Conservation (phyloP, 2,797 vertebrate genomes). For the Bovichtus variegatus region DNA sequence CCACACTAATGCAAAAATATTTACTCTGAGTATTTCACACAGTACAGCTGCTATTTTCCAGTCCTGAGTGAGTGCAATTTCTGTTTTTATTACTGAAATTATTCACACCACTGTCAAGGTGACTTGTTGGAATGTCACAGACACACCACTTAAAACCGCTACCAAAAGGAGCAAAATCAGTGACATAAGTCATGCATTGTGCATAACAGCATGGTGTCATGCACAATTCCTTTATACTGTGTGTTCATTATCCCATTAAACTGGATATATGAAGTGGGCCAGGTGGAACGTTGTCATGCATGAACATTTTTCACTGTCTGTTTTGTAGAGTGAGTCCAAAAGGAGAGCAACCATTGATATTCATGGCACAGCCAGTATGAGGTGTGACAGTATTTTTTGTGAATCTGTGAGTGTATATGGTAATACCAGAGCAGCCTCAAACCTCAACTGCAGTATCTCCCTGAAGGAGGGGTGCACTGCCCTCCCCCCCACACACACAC, state of each 20-base stretch:
- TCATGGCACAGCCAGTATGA: constrained; percentile 77
- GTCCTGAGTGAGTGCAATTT: constrained; percentile 48
- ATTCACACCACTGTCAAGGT: constrained; percentile 77
- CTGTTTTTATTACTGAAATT: constrained; percentile 74
- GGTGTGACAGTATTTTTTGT: constrained; percentile 80
- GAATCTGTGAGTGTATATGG: constrained; percentile 77
- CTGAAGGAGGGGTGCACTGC: constrained; percentile 54
- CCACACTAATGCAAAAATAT: constrained; percentile 54
- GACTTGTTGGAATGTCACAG: constrained; percentile 78
- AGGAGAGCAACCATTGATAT: constrained; percentile 82
- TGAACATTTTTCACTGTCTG: constrained; percentile 80
- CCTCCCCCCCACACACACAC: constrained; percentile 23
- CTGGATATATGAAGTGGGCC: constrained; percentile 70
- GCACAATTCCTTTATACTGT: constrained; percentile 73
- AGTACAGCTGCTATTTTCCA: constrained; percentile 56
- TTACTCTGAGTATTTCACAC: constrained; percentile 57
- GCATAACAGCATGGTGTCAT: constrained; percentile 72
- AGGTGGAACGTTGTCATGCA: constrained; percentile 77
- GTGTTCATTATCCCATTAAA: constrained; percentile 81
- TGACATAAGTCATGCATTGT: constrained; percentile 72
- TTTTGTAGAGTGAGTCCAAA: constrained; percentile 78
- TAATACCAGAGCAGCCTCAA: constrained; percentile 75
- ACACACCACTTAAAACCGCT: constrained; percentile 63
- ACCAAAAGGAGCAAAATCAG: constrained; percentile 71
- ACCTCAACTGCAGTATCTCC: constrained; percentile 73